These are phyloP conservation scores for Philopotamus ludificatus DNA, from an alignment of 1,140 invertebrate genomes.

Conservation along the genomic window DNA sequence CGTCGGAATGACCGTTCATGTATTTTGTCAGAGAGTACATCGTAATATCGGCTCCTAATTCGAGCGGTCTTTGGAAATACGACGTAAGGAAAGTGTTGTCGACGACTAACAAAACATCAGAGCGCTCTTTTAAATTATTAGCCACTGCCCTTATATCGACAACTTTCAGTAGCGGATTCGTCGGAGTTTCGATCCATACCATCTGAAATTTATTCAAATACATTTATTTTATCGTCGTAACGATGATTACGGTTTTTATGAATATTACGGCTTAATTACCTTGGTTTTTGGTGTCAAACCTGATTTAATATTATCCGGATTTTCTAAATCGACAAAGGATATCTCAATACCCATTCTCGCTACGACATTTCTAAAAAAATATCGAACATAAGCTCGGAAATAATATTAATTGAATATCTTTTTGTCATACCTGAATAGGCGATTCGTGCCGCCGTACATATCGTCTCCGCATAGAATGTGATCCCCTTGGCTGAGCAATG, in stretches of 20 bases:
- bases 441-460: conserved; percentile 91
- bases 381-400: no score
- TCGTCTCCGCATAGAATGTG: conserved; percentile 92
- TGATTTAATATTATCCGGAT: conserved; percentile 45
- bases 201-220: conserved; percentile 79
- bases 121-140: conserved; percentile 61
- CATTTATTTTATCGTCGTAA: conserved; percentile 63
- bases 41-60: conserved; percentile 88
- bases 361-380: conserved; percentile 54
- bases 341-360: conserved; percentile 63
- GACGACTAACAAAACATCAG: conserved; percentile 79
- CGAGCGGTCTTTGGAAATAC: conserved; percentile 92
- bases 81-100: conserved; percentile 97
- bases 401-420: background rate
- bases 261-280: conserved; percentile 13
- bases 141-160: conserved; percentile 81
- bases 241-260: conserved; percentile 48
- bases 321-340: conserved; percentile 71
- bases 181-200: conserved; percentile 96
- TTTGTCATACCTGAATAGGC: conserved; percentile 55
- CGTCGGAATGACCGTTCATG: conserved; percentile 97
- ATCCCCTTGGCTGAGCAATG: conserved; percentile 81
- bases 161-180: conserved; percentile 94
- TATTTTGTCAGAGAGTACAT: conserved; percentile 97
- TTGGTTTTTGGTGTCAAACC: conserved; percentile 36